Conservation (phyloP, 2,888 invertebrate genomes). For the Plagodis pulveraria region DNA sequence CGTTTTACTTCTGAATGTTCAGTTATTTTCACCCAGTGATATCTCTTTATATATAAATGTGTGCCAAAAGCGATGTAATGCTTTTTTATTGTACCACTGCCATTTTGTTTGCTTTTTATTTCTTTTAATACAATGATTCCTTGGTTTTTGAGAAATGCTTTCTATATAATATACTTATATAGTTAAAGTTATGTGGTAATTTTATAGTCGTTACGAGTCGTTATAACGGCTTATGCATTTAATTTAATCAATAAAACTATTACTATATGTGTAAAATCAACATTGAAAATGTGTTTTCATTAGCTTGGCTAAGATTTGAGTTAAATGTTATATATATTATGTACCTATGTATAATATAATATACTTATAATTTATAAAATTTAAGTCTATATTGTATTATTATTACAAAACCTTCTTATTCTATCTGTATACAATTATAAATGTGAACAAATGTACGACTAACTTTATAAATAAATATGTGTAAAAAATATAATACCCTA, state of each 20-base stretch:
- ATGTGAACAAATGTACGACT: slow-evolving; percentile 31
- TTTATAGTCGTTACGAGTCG: slow-evolving; percentile 12
- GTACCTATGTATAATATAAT: slow-evolving; percentile 7
- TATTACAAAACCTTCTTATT: slow-evolving; percentile 29
- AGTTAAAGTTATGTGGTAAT: slow-evolving; percentile 8
- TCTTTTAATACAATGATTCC: slow-evolving; percentile 2
- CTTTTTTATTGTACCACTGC: slow-evolving; percentile 30
- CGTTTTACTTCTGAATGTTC: neutral
- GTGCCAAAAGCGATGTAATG: slow-evolving; percentile 49
- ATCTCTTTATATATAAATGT: slow-evolving; percentile 31
- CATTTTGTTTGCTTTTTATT: slow-evolving; percentile 18
- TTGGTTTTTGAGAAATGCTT: slow-evolving; percentile 8
- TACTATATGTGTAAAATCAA: slow-evolving; percentile 16
- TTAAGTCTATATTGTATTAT: slow-evolving; percentile 25
- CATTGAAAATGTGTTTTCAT: slow-evolving; percentile 18
- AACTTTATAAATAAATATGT: slow-evolving; percentile 30
- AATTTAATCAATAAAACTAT: slow-evolving; percentile 12
- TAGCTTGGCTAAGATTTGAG: slow-evolving; percentile 23
- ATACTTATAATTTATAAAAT: slow-evolving; percentile 14
- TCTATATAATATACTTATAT: slow-evolving; percentile 6
- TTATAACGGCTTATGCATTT: slow-evolving; percentile 26
- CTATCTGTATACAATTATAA: slow-evolving; percentile 28
- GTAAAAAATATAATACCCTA: slow-evolving; percentile 13
- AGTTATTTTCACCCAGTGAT: slow-evolving; percentile 29
- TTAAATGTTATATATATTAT: neutral